Conservation (phyloP, 2,113 vertebrate genomes). For the Datnioides undecimradiatus region DNA sequence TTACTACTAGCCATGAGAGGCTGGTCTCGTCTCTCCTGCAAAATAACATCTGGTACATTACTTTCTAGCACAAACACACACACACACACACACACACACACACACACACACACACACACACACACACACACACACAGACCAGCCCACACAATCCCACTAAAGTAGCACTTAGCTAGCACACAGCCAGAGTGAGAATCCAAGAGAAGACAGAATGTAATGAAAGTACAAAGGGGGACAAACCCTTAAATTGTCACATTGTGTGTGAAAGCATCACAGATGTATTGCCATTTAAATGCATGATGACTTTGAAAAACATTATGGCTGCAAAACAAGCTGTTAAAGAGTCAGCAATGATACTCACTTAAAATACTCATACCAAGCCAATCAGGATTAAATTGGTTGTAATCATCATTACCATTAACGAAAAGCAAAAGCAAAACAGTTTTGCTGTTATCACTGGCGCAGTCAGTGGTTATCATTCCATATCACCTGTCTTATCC, state of each 20-base stretch:
- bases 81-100: conserved; percentile 4
- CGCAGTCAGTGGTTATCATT: conserved; percentile 21
- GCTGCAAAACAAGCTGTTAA: conserved; percentile 5
- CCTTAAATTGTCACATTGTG: conserved; percentile 3
- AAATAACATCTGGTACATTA: conserved; percentile 68
- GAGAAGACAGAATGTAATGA: neutral
- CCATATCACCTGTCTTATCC: conserved; percentile 29
- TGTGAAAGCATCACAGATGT: neutral
- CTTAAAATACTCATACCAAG: neutral
- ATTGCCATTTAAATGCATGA: neutral
- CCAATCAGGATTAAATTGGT: neutral
- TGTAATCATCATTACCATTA: conserved; percentile 41
- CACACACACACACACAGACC: neutral
- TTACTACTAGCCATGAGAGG: conserved; percentile 27
- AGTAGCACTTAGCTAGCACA: conserved; percentile 12
- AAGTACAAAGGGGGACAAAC: neutral
- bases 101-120: neutral
- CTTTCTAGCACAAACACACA: conserved; percentile 31
- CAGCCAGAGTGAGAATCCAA: neutral
- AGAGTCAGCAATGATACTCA: neutral
- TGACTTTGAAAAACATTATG: conserved; percentile 28
- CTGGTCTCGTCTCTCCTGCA: conserved; percentile 31
- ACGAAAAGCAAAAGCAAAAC: conserved; percentile 16
- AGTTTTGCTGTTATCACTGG: conserved; percentile 8
- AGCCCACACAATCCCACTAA: conserved; percentile 1